Percentiles rank a stretch among this genome's conserved stretches.
Evolutionary conservation across 2,888 invertebrate species (phyloP).

Genomic region (Tupiocoris notatus): DNA sequence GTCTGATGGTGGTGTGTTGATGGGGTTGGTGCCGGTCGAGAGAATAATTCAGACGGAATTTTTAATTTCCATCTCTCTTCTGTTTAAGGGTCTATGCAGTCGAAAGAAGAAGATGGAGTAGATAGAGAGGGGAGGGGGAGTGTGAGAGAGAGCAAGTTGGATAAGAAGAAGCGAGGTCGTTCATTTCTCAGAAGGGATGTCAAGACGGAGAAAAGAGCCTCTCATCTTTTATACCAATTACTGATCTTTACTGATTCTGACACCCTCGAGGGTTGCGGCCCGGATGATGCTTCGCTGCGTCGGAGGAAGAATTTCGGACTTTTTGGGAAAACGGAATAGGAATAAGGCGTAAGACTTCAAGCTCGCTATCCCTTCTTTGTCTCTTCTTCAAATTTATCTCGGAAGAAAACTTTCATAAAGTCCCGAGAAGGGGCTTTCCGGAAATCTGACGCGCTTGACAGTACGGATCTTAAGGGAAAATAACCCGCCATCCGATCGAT

Average conservation of each 20-base stretch:
- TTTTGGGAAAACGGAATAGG: conserved; percentile 8
- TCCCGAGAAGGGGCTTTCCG: too few species aligned
- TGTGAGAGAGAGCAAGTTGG: conserved; percentile 6
- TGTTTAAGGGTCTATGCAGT: conserved; percentile 33
- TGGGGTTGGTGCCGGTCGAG: conserved; percentile 35
- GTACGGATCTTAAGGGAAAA: too few species aligned
- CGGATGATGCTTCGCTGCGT: conserved; percentile 1
- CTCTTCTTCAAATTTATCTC: not conserved
- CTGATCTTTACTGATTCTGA: conserved; percentile 44
- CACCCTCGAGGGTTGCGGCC: conserved; percentile 27
- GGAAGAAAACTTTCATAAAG: conserved; percentile 15
- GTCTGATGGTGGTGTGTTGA: too few species aligned
- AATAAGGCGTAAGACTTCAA: not conserved
- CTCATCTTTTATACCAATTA: conserved; percentile 40
- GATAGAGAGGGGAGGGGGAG: not conserved
- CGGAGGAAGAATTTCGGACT: not conserved
- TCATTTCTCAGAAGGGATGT: conserved; percentile 35
- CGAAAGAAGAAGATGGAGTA: conserved; percentile 13
- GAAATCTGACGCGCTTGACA: too few species aligned
- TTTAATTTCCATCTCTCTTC: conserved; percentile 31
- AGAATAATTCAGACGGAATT: conserved; percentile 38
- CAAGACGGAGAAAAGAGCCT: conserved; percentile 33
- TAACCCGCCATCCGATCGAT: too few species aligned
- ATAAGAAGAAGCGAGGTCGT: conserved; percentile 20
- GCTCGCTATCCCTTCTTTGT: not conserved